Conservation (phyloP, 1,140 invertebrate species). For the Harpegnathos saltator region DNA sequence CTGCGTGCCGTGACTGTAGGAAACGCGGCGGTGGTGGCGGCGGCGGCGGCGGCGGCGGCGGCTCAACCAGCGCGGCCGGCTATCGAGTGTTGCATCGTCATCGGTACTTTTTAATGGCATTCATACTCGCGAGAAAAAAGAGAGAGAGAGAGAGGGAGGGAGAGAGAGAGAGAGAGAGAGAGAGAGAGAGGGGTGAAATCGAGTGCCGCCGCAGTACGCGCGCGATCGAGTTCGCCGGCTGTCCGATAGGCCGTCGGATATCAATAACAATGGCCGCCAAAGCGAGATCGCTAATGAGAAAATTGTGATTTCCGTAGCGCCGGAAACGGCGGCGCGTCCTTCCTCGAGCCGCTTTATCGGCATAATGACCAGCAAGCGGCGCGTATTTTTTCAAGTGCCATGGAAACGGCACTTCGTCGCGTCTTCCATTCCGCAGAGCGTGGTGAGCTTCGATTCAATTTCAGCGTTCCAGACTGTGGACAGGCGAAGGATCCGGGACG, state of each 20-base stretch:
- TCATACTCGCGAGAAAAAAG: neutral
- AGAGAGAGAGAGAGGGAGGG: too few species aligned
- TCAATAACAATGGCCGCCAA: slow-evolving; percentile 1
- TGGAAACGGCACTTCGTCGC: slow-evolving; percentile 63
- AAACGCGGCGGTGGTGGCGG: too few species aligned
- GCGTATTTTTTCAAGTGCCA: slow-evolving; percentile 27
- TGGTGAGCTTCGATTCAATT: slow-evolving; percentile 74
- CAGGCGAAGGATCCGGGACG: slow-evolving; percentile 15
- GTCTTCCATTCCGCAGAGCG: slow-evolving; percentile 57
- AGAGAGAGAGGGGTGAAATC: slow-evolving; percentile 12
- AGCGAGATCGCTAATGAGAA: neutral
- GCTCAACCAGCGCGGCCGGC: slow-evolving; percentile 14
- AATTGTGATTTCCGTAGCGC: neutral
- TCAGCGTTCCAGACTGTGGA: slow-evolving; percentile 68
- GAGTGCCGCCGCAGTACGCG: slow-evolving; percentile 24
- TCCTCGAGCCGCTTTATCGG: neutral
- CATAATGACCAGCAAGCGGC: slow-evolving; percentile 12
- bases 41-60: too few species aligned
- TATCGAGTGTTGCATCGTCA: slow-evolving; percentile 40
- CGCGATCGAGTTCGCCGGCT: neutral
- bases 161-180: too few species aligned
- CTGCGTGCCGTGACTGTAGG: slow-evolving; percentile 55
- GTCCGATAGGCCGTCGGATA: slow-evolving; percentile 7
- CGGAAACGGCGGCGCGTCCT: neutral
- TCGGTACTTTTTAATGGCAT: slow-evolving; percentile 33